Evolutionary conservation across 2,888 invertebrate species (phyloP), one percentile per base, ranked within the genome.

Genomic region (Tachina lurida): DNA sequence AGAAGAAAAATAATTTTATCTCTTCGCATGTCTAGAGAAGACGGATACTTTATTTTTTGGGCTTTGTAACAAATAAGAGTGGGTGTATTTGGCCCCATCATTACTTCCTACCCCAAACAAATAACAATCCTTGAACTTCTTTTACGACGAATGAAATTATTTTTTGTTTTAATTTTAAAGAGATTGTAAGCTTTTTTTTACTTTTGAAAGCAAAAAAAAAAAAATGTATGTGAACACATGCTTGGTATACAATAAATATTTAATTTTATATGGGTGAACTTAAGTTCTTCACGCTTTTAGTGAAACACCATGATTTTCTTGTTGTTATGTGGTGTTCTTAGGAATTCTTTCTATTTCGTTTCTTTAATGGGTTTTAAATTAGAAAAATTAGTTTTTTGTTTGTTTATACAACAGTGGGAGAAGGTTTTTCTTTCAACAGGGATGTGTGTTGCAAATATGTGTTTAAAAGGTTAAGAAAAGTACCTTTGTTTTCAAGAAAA

Each of bases 331-430:
- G 41, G 5, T n/a, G 39, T 43, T 43, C 17, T 10, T 43, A 62
- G 17, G 17, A 12, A 19, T 41, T 62, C 31, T 60, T 39, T 39
- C 60, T 60, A 9, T 39, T 60, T 41, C 39, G 52, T 5, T 76
- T 56, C 31, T 70, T 52, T 41, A 52, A 70, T 49, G 41, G 3
- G 43, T 52, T 70, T 70, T 19, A 79, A 71, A 70, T 78, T 78
- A 47, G 49, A 71, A 47, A 45, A 7, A 43, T 31, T 67, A 31
- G 31, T 41, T 8, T 10, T 41, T 67, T 67, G 56, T 12, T 22
- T 39, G 31, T 31, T 31, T 49, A 7, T 17, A 62, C 43, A 39
- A 43, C 8, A 7, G 31, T 31, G 31, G 31, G 31, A 31, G 31
- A 0, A 31, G 12, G 12, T 19, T 8, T n/a, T n/a, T 19, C 17